phyloP scores from a whole-genome alignment of 2,797 vertebrate genomes.

The Phrynocephalus vlangalii region DNA sequence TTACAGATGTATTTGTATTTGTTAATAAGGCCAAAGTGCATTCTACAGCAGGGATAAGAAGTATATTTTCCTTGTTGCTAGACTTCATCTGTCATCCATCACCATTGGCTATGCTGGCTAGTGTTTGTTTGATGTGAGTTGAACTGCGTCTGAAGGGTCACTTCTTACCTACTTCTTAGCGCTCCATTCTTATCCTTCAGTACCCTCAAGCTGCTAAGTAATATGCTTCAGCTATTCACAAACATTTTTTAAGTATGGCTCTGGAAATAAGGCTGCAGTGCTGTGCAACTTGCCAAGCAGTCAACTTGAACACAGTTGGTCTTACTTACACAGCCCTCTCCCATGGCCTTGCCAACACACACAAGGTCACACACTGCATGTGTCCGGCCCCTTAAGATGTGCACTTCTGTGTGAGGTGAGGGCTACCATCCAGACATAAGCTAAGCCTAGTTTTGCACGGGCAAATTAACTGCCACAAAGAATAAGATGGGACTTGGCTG shows the following conservation, averaged over 20 bases:
- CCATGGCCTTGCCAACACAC: background rate
- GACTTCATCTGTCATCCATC: background rate
- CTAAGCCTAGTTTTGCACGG: background rate
- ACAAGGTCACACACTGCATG: background rate
- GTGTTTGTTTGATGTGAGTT: background rate
- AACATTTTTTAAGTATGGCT: background rate
- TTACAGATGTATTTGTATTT: background rate
- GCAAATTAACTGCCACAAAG: background rate
- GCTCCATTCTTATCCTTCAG: background rate
- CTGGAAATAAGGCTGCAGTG: background rate
- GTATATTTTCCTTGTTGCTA: background rate
- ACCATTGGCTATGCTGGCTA: background rate
- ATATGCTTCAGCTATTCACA: background rate
- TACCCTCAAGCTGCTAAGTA: background rate
- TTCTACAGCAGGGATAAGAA: background rate
- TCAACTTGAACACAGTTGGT: background rate
- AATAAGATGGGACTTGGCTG: fast-evolving
- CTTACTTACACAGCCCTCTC: too few relatives aligned
- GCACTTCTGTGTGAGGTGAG: background rate
- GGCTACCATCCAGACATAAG: background rate
- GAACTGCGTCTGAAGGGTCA: background rate
- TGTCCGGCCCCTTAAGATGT: background rate
- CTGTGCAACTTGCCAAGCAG: background rate
- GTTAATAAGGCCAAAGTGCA: background rate
- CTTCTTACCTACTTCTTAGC: too few relatives aligned